These are phyloP conservation scores for Pipistrellus pipistrellus DNA, from an alignment of 2,797 vertebrate genomes.

Conservation along the genomic window DNA sequence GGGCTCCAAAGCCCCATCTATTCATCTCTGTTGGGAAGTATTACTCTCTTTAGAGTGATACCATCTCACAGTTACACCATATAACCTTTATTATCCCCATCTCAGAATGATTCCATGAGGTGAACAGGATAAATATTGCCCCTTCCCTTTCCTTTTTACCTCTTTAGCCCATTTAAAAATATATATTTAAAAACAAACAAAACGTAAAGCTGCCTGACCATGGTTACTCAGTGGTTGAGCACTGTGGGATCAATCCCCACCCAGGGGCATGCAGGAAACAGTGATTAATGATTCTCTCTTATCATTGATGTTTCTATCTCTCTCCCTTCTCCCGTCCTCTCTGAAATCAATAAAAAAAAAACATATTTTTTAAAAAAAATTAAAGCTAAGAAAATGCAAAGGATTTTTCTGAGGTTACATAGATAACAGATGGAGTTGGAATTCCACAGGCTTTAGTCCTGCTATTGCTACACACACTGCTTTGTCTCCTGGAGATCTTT, in stretches of 20 bases:
- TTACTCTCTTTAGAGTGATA: background rate
- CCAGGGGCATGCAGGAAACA: no score
- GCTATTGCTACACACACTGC: background rate
- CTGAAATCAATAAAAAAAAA: no score
- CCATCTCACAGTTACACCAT: background rate
- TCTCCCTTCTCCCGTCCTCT: no score
- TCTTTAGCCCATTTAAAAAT: background rate
- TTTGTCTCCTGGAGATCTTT: background rate
- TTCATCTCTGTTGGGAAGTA: background rate
- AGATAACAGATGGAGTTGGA: background rate
- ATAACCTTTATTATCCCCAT: background rate
- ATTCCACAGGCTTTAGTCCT: background rate
- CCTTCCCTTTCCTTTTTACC: background rate
- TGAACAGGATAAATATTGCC: background rate
- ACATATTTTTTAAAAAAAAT: background rate
- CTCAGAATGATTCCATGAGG: background rate
- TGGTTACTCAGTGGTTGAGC: no score
- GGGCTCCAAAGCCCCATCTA: background rate
- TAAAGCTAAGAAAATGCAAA: conserved; percentile 4
- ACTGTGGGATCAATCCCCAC: no score
- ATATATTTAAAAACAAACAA: no score
- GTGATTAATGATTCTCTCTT: no score
- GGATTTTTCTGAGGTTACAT: background rate
- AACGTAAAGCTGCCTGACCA: no score
- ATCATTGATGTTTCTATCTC: no score